These are phyloP conservation scores for Opisthocomus hoazin DNA, from an alignment of 2,113 vertebrate genomes.

Conservation along the genomic window DNA sequence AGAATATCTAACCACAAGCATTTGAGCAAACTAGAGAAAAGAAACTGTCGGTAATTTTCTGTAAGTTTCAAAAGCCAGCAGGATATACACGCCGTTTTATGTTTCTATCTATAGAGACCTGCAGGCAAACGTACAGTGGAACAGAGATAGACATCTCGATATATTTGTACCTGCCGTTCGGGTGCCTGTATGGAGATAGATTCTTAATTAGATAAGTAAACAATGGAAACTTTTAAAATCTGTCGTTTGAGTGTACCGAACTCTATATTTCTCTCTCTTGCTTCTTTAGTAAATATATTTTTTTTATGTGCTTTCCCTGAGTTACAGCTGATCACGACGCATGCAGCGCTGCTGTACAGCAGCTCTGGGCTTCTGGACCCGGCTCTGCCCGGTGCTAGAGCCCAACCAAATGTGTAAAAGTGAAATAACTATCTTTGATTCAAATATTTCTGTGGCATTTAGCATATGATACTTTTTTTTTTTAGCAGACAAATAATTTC, in stretches of 20 bases:
- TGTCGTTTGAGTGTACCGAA: not conserved
- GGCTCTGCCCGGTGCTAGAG: not conserved
- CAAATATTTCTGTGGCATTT: not conserved
- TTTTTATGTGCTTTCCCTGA: not conserved
- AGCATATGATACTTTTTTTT: not conserved
- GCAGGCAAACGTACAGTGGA: constrained; percentile 71
- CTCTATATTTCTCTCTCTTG: not conserved
- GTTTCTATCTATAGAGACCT: constrained; percentile 66
- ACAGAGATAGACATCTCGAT: constrained; percentile 68
- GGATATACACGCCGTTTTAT: constrained; percentile 61
- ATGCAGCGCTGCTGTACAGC: not conserved
- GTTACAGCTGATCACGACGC: not conserved
- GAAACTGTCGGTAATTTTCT: constrained; percentile 73
- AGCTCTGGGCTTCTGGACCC: not conserved
- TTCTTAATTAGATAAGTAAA: constrained; percentile 68
- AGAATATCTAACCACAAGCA: constrained; percentile 58
- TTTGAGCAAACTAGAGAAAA: constrained; percentile 63
- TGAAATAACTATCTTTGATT: not conserved
- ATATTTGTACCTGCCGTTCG: constrained; percentile 60
- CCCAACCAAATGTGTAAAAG: not conserved
- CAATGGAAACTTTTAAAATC: constrained; percentile 78
- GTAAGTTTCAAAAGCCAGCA: constrained; percentile 65
- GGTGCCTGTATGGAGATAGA: constrained; percentile 54
- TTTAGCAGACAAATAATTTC: not conserved
- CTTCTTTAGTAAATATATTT: not conserved